A percentile compares a stretch with the other conserved stretches of the same genome.
Conservation (phyloP, 2,888 invertebrate genomes). For the Hyposoter didymator region DNA sequence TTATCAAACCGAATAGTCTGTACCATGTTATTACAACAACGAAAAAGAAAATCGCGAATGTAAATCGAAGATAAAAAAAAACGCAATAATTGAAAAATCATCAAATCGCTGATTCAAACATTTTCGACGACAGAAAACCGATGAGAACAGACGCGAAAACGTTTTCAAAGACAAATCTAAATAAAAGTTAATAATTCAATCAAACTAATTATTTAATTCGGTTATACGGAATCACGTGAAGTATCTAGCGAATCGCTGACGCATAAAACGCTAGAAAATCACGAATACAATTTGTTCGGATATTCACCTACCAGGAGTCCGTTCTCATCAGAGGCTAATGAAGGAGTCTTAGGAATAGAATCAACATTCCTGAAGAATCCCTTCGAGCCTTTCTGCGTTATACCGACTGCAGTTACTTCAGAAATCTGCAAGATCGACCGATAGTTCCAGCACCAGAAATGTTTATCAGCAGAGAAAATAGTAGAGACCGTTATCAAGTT, state of each 20-base stretch:
- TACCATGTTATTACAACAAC: not conserved
- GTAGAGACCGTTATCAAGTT: not conserved
- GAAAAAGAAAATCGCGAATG: not conserved
- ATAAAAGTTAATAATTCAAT: not conserved
- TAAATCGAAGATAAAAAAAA: not conserved
- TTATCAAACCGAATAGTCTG: not conserved
- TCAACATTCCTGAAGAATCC: not conserved
- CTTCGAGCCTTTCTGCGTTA: not conserved
- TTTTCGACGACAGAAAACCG: not conserved
- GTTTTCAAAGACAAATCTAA: not conserved
- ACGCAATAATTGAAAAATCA: not conserved
- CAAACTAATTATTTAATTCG: conserved; percentile 1
- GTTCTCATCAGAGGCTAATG: conserved; percentile 20
- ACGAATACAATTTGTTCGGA: not conserved
- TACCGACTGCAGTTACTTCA: conserved; percentile 3
- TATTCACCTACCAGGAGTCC: not conserved
- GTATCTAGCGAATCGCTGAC: not conserved
- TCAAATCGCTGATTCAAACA: not conserved
- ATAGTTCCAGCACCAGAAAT: not conserved
- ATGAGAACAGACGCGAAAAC: not conserved
- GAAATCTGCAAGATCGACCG: not conserved
- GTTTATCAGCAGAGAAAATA: not conserved
- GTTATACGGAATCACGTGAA: not conserved
- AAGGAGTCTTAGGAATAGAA: not conserved
- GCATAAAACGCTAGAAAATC: not conserved